Evolutionary conservation across 2,113 vertebrate genomes (phyloP), one percentile per base, ranked within the genome.

Genomic region (Oriolus oriolus): DNA sequence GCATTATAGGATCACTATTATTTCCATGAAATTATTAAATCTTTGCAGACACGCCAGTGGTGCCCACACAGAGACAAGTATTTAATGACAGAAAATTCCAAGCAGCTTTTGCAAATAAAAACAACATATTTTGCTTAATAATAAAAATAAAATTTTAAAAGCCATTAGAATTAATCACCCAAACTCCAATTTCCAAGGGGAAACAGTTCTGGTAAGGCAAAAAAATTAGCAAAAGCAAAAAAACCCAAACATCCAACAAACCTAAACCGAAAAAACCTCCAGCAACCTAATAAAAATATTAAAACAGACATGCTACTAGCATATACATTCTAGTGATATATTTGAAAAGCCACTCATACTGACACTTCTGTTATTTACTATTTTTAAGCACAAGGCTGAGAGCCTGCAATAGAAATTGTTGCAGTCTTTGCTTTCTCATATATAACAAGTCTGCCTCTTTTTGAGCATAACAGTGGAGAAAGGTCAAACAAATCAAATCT

Each of bases 401-500:
- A 88, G 71, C 10, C 76, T 64, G 56, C 79, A 88, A 91, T 6
- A 90, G 74, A 88, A 97, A 88, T 93, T 65, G 42, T 86, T 91
- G 71, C 87, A 92, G 75, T 80, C 71, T 68, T 91, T 86, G 63
- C 74, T 90, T 77, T 33, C 59, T 86, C 82, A 59, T 88, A 74
- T 56, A 83, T 85, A 96, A 89, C 23, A 68, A 35, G 30, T 66
- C 59, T 91, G 87, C 30, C 24, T 83, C 39, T 88, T 74, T 81
- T 50, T 61, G 35, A 83, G 73, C 54, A 70, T 35, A 84, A 63
- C 42, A 65, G 64, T 35, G 37, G 31, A 94, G 56, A 88, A 91
- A 96, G 91, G 91, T 93, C 95, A 93, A 95, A 91, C 61, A 96
- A 96, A 87, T 87, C 78, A 92, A 70, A 93, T 90, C 68, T 94